Conservation (phyloP, 2,113 vertebrate genomes). For the Phalacrocorax carbo region DNA sequence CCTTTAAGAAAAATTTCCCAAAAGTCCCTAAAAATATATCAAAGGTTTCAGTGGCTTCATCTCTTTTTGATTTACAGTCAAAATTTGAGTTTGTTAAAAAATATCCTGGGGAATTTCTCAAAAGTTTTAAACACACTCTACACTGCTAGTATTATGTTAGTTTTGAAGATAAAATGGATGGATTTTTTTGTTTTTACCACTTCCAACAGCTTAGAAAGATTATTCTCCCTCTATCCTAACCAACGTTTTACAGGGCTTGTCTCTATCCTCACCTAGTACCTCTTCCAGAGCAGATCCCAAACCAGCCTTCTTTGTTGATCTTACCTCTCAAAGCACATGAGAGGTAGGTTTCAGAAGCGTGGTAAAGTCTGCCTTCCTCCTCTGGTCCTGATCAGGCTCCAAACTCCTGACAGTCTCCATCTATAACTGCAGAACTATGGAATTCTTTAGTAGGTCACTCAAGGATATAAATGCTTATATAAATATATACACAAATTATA, state of each 20-base stretch:
- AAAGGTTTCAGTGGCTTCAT: not conserved
- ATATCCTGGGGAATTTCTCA: not conserved
- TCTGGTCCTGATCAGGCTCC: not conserved
- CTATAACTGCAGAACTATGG: rapidly evolving
- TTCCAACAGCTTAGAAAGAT: not conserved
- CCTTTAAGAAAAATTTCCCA: not conserved
- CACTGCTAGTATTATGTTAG: not conserved
- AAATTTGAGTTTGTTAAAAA: not conserved
- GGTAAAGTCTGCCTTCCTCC: not conserved
- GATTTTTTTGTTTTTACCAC: not conserved
- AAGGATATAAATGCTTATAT: not conserved
- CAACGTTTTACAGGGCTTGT: not conserved
- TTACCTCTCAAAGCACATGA: not conserved
- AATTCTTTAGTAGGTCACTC: not conserved
- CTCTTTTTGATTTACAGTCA: not conserved
- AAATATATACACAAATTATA: too few species aligned
- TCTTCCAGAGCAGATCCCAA: not conserved
- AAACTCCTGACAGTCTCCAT: not conserved
- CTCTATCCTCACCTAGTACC: not conserved
- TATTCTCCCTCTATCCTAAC: not conserved
- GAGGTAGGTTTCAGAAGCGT: not conserved
- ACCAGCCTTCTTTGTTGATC: not conserved
- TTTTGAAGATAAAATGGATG: not conserved
- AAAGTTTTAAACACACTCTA: not conserved
- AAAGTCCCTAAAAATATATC: not conserved